Evolutionary conservation across 2,888 invertebrate genomes (phyloP).

Genomic region (Chorisops tibialis): DNA sequence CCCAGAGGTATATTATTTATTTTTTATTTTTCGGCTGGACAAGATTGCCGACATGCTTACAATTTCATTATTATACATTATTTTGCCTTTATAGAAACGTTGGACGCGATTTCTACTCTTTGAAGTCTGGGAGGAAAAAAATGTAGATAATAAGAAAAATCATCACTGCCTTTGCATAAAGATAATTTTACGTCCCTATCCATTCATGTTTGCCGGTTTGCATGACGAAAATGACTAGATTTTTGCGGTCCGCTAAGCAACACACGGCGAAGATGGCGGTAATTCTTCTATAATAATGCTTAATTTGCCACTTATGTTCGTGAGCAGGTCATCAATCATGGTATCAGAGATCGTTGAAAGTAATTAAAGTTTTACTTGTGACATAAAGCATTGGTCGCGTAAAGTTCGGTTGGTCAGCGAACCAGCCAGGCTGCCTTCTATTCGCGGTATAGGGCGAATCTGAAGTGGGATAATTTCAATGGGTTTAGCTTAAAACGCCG

Average conservation of each 20-base stretch:
- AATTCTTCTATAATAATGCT: neutral
- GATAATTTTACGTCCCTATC: constrained; percentile 7
- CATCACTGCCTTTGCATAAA: constrained; percentile 19
- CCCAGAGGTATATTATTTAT: constrained; percentile 9
- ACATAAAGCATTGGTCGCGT: neutral
- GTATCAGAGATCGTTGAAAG: neutral
- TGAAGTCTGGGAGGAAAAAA: constrained; percentile 12
- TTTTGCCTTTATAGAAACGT: constrained; percentile 13
- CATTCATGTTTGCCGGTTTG: too few species aligned
- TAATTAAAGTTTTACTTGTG: constrained; percentile 17
- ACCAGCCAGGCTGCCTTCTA: too few species aligned
- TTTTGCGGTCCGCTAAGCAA: too few species aligned
- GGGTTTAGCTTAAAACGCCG: too few species aligned
- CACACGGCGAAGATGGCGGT: too few species aligned
- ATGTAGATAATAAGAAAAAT: constrained; percentile 18
- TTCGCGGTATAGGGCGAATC: too few species aligned
- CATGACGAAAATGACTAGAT: too few species aligned
- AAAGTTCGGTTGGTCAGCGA: too few species aligned
- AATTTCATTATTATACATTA: constrained; percentile 25
- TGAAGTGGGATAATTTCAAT: too few species aligned
- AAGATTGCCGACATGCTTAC: constrained; percentile 21
- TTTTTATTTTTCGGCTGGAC: neutral
- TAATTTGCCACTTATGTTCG: constrained; percentile 24
- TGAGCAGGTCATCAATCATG: constrained; percentile 15
- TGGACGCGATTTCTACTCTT: constrained; percentile 10